Evolutionary conservation across 1,140 invertebrate species (phyloP).

Genomic region (Sitophilus oryzae): DNA sequence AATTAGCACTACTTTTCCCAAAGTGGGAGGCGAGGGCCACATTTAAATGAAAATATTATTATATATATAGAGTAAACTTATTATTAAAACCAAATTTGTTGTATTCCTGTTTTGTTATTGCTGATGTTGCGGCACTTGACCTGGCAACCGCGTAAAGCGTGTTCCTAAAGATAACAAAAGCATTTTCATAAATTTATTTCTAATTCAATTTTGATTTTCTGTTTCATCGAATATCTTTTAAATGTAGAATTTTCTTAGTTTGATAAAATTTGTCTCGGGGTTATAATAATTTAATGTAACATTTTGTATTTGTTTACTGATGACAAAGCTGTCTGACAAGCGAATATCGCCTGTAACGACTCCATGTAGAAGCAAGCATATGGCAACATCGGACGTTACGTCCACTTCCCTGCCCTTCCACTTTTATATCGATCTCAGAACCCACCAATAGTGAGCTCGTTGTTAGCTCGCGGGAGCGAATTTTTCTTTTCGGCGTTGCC

Average conservation of each 20-base stretch:
- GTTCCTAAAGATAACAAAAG: slow-evolving; percentile 32
- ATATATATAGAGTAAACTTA: slow-evolving; percentile 5
- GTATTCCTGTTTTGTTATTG: slow-evolving; percentile 39
- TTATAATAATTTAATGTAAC: slow-evolving; percentile 33
- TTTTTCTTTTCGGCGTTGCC: slow-evolving; percentile 36
- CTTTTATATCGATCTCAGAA: slow-evolving; percentile 39
- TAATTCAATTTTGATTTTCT: neutral
- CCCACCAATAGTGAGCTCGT: slow-evolving; percentile 40
- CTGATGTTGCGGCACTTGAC: slow-evolving; percentile 43
- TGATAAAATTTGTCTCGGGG: slow-evolving; percentile 6
- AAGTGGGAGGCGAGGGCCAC: slow-evolving; percentile 32
- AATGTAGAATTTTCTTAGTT: neutral
- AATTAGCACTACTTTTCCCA: slow-evolving; percentile 34
- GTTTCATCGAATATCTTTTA: neutral
- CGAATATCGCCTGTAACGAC: slow-evolving; percentile 28
- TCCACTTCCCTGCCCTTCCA: slow-evolving; percentile 37
- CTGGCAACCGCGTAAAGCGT: slow-evolving; percentile 42
- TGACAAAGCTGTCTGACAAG: slow-evolving; percentile 30
- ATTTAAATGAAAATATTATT: slow-evolving; percentile 3
- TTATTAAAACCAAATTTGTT: slow-evolving; percentile 38
- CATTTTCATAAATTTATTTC: slow-evolving; percentile 1
- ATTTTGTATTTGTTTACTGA: slow-evolving; percentile 41
- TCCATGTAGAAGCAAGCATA: slow-evolving; percentile 15
- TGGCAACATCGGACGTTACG: slow-evolving; percentile 30
- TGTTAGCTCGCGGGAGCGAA: slow-evolving; percentile 40